Conservation (phyloP, 2,113 vertebrate species). For the Coptodon rendalli region DNA sequence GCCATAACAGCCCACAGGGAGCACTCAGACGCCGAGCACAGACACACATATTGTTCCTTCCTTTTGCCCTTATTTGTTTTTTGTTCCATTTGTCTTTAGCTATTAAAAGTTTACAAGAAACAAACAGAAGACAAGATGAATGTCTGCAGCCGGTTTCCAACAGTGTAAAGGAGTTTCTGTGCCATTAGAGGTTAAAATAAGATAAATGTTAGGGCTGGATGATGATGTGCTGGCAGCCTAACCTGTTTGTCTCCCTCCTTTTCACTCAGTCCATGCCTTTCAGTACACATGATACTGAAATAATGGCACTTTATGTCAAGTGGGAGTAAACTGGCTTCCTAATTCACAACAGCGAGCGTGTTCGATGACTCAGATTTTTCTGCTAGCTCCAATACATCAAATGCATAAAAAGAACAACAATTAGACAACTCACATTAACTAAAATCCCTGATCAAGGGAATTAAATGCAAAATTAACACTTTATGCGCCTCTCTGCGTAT, state of each 20-base stretch:
- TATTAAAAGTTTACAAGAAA: conserved; percentile 15
- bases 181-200: neutral
- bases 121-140: neutral
- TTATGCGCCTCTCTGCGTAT: fast-evolving
- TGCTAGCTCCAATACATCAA: neutral
- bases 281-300: neutral
- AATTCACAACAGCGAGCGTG: neutral
- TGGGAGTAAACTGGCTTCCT: neutral
- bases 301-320: neutral
- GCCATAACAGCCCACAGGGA: conserved; percentile 23
- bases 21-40: neutral
- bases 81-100: neutral
- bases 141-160: neutral
- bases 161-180: neutral
- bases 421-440: neutral
- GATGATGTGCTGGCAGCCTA: neutral
- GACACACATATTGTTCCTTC: neutral
- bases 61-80: neutral
- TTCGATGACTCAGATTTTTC: neutral
- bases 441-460: neutral
- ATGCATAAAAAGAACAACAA: neutral
- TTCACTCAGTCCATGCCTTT: neutral
- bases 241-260: neutral
- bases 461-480: neutral
- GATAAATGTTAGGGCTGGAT: neutral